Percentiles rank a stretch among this genome's conserved stretches.
Conservation (phyloP, 2,797 vertebrate genomes). For the Microhierax caerulescens region DNA sequence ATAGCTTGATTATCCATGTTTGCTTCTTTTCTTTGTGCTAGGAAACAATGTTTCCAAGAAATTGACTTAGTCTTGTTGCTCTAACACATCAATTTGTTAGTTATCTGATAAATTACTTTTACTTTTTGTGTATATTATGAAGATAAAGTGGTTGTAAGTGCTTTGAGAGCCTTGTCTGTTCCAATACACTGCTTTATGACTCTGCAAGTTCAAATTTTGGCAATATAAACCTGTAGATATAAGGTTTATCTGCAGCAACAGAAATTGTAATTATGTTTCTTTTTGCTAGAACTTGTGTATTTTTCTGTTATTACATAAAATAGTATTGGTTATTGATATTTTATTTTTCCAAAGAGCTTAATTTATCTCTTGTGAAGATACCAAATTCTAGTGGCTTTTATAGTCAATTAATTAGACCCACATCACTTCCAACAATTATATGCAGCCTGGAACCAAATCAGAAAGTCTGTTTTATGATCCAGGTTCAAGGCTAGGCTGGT, state of each 20-base stretch:
- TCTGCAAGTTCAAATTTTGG: background rate
- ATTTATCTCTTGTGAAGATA: background rate
- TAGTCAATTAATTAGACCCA: background rate
- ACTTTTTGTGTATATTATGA: background rate
- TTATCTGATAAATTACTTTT: background rate
- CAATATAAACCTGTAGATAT: background rate
- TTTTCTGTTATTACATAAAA: background rate
- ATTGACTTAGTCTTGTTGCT: background rate
- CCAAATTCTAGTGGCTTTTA: background rate
- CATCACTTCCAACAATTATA: background rate
- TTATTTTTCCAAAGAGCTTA: background rate
- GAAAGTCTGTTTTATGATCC: background rate
- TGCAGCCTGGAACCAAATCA: background rate
- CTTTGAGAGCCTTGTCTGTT: background rate
- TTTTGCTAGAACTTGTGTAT: background rate
- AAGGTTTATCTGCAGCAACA: background rate
- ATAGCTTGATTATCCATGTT: background rate
- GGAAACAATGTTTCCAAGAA: background rate
- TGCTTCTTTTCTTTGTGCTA: background rate
- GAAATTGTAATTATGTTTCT: background rate
- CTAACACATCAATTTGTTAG: background rate
- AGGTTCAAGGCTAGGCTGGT: background rate
- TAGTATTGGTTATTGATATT: background rate
- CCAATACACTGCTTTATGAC: background rate
- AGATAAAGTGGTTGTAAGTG: background rate